Base-by-base conservation (phyloP, 2,888 invertebrate genomes). In the Eustalomyia histrio region DNA sequence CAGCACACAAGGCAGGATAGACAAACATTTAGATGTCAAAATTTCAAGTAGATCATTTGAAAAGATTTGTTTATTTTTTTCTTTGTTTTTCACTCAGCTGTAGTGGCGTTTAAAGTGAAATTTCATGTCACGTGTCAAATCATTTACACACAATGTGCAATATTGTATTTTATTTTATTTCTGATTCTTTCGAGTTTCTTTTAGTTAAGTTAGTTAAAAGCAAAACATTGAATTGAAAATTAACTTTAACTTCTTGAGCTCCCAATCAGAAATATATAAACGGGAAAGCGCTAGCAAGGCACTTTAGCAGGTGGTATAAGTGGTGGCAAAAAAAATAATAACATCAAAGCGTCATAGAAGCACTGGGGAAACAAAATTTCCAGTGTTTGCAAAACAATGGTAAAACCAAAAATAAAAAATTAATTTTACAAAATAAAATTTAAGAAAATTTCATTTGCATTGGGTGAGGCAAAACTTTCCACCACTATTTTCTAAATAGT, bases 61-160 rank as follows among this genome's bases (percentile, higher is more conserved):
- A 79, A 65, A 76, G 55, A 73, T 76, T 69, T 73, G 69, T 76
- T 68, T 64, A 21, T 14, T 60, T 12, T 39, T 39, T 39, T 39
- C n/a, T 47, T 14, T n/a, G 1, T 6, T 60, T 68, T 33, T 21
- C 29, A 14, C 14, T 67, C 43, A 63, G 63, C 61, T 72, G 18
- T 43, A 47, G 52, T 83, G 80, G 73, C 82, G 84, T 85, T 87
- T 87, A 87, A 88, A 88, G 89, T 88, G 88, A 88, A 89, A 87
- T 89, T 87, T 85, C 87, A 87, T 88, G 88, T 89, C 89, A 88
- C 85, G 89, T 89, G 89, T 89, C 88, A 88, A 82, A 82, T 81
- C 60, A 73, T 50, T 76, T 76, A 67, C 65, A 69, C 39, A 71
- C 65, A 53, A 71, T 50, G 68, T 68, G 71, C 47, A 68, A 64